phyloP scores from a whole-genome alignment of 2,113 vertebrate genomes.

The Melanerpes aurifrons region DNA sequence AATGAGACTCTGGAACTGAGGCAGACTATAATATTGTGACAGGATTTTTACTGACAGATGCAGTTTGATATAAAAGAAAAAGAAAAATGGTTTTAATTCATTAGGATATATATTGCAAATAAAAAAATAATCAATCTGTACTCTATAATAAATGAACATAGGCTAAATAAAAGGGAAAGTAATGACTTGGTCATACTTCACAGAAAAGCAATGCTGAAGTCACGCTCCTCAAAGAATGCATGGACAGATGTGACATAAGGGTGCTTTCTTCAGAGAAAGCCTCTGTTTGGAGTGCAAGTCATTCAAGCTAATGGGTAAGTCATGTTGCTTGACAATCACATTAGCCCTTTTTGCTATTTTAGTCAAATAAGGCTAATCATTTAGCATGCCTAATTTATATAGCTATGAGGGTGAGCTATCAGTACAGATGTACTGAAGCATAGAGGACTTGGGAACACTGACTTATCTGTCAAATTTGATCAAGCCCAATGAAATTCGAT shows the following conservation, averaged over 20 bases:
- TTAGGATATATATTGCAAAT: not conserved
- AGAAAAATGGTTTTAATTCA: not conserved
- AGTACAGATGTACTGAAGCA: constrained; percentile 41
- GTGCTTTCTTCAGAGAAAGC: not conserved
- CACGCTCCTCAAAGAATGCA: not conserved
- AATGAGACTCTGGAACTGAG: not conserved
- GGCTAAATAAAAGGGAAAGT: not conserved
- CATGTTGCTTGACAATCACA: constrained; percentile 49
- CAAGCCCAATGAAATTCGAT: constrained; percentile 52
- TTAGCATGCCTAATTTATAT: constrained; percentile 45
- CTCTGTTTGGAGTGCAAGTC: constrained; percentile 17
- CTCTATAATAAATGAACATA: not conserved
- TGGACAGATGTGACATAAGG: not conserved
- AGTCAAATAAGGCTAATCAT: constrained; percentile 45
- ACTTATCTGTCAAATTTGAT: constrained; percentile 66
- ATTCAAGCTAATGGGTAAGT: constrained; percentile 29
- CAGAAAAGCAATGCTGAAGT: not conserved
- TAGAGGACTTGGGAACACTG: constrained; percentile 40
- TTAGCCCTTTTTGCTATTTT: constrained; percentile 50
- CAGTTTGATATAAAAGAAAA: not conserved
- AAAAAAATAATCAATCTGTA: not conserved
- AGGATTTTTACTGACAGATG: not conserved
- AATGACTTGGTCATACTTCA: not conserved
- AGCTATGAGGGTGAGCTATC: constrained; percentile 42
- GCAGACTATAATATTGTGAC: not conserved